Evolutionary conservation across 2,888 invertebrate species (phyloP), one percentile per base, ranked within the genome.

Genomic region (Habroteleia sp.): DNA sequence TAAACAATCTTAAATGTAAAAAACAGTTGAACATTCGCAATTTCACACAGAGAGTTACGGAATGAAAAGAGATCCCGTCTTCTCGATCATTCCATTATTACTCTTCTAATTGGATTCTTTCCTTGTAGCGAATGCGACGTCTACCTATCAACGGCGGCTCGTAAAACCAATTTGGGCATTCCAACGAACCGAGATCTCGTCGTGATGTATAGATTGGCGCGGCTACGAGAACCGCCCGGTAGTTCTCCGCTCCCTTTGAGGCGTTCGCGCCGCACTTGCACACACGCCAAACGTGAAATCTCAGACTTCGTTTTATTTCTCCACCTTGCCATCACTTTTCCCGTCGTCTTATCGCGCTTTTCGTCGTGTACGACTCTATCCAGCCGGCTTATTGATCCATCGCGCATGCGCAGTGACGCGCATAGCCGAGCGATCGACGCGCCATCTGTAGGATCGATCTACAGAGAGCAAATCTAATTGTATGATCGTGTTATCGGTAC

Each of bases 21-120:
- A 69, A 44, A 25, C 33, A 7, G 7, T 16, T 37, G 16, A 27
- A 42, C 37, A 54, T 39, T 68, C 44, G 52, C 52, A 50, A 52
- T 52, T 71, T 56, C 54, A 41, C 44, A 52, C 71, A 60, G 33
- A 58, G 23, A 23, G n/a, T 8, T 33, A 29, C 10, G 39, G 37
- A 10, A 46, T 27, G 52, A 50, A 69, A 63, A 58, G 37, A 73
- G 33, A 54, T 31, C 44, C 60, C 56, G 71, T 74, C 76, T 58
- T 74, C 68, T 78, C 81, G 82, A 83, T 81, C 79, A 73, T 84
- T 83, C 85, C 84, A 83, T 85, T 84, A 85, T 85, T 84, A 84
- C 81, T 83, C 82, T 80, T 81, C 83, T 87, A 87, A 87, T 87
- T 87, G 86, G 85, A 86, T 86, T 86, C 85, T 83, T 81, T 81